Conservation (phyloP, 2,797 vertebrate genomes). For the Lateolabrax maculatus region DNA sequence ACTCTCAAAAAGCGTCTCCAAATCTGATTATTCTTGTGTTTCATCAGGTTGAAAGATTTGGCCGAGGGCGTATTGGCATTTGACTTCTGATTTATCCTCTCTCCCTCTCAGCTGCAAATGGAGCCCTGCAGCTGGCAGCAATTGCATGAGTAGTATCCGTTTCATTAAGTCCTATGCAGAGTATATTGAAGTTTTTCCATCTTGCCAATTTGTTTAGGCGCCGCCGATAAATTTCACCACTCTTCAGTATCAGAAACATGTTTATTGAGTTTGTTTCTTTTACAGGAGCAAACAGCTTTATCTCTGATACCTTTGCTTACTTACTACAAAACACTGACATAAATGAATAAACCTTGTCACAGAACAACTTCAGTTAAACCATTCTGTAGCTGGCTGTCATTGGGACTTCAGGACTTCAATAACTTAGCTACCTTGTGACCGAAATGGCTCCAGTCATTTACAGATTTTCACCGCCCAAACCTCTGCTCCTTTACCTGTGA, state of each 20-base stretch:
- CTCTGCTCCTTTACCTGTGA: background rate
- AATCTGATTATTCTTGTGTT: constrained; percentile 80
- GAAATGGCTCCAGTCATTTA: background rate
- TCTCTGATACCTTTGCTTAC: background rate
- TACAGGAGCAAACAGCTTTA: constrained; percentile 21
- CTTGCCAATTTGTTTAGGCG: constrained; percentile 57
- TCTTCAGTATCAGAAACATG: constrained; percentile 22
- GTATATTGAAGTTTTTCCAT: constrained; percentile 60
- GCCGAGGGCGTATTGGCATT: constrained; percentile 78
- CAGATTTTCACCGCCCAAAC: background rate
- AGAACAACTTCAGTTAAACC: background rate
- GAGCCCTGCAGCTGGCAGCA: constrained; percentile 65
- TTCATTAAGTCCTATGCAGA: constrained; percentile 71
- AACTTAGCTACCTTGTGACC: background rate
- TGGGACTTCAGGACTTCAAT: constrained; percentile 9
- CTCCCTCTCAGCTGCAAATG: constrained; percentile 54
- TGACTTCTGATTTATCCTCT: constrained; percentile 75
- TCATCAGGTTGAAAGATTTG: constrained; percentile 81
- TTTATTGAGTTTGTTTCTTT: constrained; percentile 35
- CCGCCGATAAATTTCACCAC: constrained; percentile 53
- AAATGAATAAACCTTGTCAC: background rate
- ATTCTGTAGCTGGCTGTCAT: background rate
- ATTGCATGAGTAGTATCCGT: constrained; percentile 62
- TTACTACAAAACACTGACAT: background rate
- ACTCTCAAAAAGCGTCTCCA: constrained; percentile 66